Conservation (phyloP, 2,797 vertebrate species). For the Syngnathus rostellatus region DNA sequence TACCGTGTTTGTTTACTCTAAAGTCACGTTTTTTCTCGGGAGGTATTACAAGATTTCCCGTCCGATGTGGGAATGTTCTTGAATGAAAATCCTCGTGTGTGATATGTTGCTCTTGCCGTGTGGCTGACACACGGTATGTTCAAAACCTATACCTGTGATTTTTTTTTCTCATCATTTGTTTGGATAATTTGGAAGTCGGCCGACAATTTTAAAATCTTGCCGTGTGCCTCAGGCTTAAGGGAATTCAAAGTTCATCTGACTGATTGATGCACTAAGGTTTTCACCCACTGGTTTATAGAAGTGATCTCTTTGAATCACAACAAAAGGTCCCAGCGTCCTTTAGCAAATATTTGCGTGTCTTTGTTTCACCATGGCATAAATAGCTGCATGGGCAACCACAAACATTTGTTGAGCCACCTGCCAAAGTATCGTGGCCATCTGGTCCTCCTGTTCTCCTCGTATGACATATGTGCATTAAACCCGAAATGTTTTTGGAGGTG, state of each 20-base stretch:
- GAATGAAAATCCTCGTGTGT: no score
- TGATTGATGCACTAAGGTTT: conserved; percentile 34
- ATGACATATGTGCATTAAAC: conserved; percentile 71
- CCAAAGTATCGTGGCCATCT: conserved; percentile 69
- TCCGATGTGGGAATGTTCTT: no score
- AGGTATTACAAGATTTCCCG: no score
- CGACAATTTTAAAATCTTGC: no score
- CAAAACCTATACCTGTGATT: no score
- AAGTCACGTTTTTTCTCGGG: no score
- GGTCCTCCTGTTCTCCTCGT: conserved; percentile 65
- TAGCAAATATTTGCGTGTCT: conserved; percentile 69
- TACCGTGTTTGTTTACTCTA: no score
- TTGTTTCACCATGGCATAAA: conserved; percentile 71
- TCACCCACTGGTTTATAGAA: conserved; percentile 57
- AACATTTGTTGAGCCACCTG: conserved; percentile 77
- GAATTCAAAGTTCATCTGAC: conserved; percentile 31
- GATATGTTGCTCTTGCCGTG: no score
- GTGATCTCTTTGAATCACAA: conserved; percentile 60
- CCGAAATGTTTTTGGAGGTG: conserved; percentile 45
- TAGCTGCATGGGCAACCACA: conserved; percentile 64
- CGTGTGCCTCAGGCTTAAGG: background rate
- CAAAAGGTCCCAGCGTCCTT: conserved; percentile 59
- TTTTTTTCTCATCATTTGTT: no score
- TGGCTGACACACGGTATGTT: no score
- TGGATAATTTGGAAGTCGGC: no score